phyloP scores from a whole-genome alignment of 2,888 invertebrate genomes.

The Andricus curvator region DNA sequence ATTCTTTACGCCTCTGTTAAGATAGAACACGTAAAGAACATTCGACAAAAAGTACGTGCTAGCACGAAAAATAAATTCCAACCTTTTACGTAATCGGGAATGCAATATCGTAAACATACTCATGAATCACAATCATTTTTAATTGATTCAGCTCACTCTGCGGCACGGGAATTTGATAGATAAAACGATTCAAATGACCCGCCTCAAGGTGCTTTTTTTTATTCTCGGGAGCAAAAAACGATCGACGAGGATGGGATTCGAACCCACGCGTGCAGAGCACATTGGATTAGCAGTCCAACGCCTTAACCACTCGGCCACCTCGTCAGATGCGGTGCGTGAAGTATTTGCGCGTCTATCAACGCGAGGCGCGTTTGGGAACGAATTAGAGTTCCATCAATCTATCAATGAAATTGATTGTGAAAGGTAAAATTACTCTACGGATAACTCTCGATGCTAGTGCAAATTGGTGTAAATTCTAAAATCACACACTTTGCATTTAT shows the following conservation, averaged over 20 bases:
- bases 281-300: conserved; percentile 93
- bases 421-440: no score
- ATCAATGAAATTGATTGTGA: background rate
- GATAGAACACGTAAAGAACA: background rate
- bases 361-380: background rate
- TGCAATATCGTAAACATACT: background rate
- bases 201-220: background rate
- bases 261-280: conserved; percentile 94
- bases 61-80: background rate
- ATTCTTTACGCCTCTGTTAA: background rate
- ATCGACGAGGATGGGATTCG: conserved; percentile 78
- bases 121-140: background rate
- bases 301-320: conserved; percentile 92
- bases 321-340: background rate
- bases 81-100: background rate
- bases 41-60: conserved; percentile 3
- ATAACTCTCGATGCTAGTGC: no score
- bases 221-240: background rate
- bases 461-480: background rate
- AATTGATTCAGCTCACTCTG: background rate
- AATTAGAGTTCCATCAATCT: background rate
- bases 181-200: background rate
- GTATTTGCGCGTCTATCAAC: background rate
- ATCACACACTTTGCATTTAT: background rate
- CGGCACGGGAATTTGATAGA: background rate